These are phyloP conservation scores for Neoscelio sp. DNA, from an alignment of 2,888 invertebrate genomes.

Conservation along the genomic window DNA sequence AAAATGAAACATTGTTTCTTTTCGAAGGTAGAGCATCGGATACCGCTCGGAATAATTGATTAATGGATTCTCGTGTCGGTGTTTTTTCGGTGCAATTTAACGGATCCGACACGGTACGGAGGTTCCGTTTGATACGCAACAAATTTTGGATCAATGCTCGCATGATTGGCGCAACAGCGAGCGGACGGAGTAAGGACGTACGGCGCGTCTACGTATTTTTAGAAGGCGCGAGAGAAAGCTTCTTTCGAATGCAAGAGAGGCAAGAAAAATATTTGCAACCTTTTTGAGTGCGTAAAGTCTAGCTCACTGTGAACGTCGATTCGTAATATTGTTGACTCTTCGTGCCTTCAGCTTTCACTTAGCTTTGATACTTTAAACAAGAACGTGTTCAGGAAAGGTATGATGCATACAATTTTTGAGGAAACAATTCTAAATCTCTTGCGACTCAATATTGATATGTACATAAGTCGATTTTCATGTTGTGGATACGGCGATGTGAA, in stretches of 20 bases:
- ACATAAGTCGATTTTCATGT: not conserved
- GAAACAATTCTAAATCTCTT: not conserved
- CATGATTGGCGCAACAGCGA: conserved; percentile 41
- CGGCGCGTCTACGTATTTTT: no score
- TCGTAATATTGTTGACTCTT: conserved; percentile 17
- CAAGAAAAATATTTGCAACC: conserved; percentile 20
- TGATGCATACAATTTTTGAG: conserved; percentile 8
- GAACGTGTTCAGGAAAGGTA: conserved; percentile 1
- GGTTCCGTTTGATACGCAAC: conserved; percentile 26
- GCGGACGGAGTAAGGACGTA: no score
- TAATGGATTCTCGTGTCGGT: conserved; percentile 18
- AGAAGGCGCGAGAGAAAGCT: conserved; percentile 9
- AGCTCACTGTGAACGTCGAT: conserved; percentile 9
- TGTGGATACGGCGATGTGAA: no score
- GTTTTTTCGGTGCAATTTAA: conserved; percentile 26
- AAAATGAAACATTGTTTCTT: no score
- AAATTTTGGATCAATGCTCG: conserved; percentile 44
- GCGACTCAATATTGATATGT: not conserved
- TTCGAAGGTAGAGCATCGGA: no score
- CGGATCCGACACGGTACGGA: no score
- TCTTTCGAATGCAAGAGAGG: conserved; percentile 20
- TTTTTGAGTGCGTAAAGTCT: conserved; percentile 5
- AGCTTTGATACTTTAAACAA: conserved; percentile 14
- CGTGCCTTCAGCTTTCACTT: conserved; percentile 9
- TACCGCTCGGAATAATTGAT: conserved; percentile 30